Base-by-base conservation (phyloP, 2,113 vertebrate species). In the Megaceryle torquata region DNA sequence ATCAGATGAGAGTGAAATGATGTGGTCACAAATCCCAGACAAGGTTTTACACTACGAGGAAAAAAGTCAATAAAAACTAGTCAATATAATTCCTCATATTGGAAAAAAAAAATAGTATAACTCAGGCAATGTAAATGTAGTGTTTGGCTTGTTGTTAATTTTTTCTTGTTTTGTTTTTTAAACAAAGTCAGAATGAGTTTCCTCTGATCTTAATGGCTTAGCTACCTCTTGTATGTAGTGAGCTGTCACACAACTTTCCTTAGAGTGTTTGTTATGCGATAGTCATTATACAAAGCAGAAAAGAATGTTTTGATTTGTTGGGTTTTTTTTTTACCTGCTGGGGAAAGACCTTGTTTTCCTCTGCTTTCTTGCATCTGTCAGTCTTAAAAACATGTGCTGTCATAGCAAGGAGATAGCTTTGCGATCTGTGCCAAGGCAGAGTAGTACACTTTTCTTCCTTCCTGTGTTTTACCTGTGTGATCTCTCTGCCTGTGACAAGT, bases 11-110 rank as follows among this genome's bases (percentile, higher is more conserved):
- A 99, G 97, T 14, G 98, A 98, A 96, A 99, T 98, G 98, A 99
- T 99, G 97, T 99, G 99, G 96, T 99, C 99, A 94, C 99, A 99
- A 95, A 99, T 99, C 96, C 99, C 99, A 89, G 98, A 98, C 96
- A 99, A 96, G 69, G 98, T 98, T 97, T 99, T 99, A 97, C 99
- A 99, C 99, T 99, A 84, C 51, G 26, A 97, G 85, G 24, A 51
- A 86, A 61, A 37, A 37, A 37, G 37, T 37, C 37, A 37, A 37
- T 37, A 37, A 82, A 68, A 94, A 87, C 31, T 91, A 64, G n/a
- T 15, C 69, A 86, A 12, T 83, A 21, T 54, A 86, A 94, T 28
- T n/a, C 69, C 51, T 88, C 5, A 4, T 24, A 48, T 60, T 25
- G n/a, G 8, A 37, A 37, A 37, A 37, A 37, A 37, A 64, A 25